A percentile compares a stretch with the other conserved stretches of the same genome.
Evolutionary conservation across 2,888 invertebrate genomes (phyloP).

Genomic region (Trichacis sp.): DNA sequence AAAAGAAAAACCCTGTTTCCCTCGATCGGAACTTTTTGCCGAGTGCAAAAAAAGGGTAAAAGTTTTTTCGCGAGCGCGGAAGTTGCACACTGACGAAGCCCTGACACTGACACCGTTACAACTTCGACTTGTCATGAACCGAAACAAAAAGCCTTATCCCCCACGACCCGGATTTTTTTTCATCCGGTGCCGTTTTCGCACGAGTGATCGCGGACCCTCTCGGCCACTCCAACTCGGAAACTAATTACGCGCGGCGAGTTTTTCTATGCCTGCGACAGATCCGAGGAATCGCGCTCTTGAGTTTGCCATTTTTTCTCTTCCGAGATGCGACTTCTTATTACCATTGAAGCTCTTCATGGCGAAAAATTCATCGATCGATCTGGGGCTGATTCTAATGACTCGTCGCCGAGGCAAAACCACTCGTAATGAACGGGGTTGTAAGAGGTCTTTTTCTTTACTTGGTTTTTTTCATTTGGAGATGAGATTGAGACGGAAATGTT

Average conservation of each 20-base stretch:
- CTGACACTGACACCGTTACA: slow-evolving; percentile 37
- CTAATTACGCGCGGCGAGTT: slow-evolving; percentile 61
- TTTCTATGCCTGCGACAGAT: slow-evolving; percentile 47
- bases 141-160: slow-evolving; percentile 53
- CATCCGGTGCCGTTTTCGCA: slow-evolving; percentile 38
- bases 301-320: slow-evolving; percentile 43
- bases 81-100: slow-evolving; percentile 35
- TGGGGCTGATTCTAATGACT: slow-evolving; percentile 14
- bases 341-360: background rate
- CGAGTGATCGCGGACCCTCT: slow-evolving; percentile 37
- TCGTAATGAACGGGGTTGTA: background rate
- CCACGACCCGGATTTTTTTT: slow-evolving; percentile 53
- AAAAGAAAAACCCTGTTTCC: background rate
- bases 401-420: background rate
- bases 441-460: background rate
- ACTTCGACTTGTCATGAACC: slow-evolving; percentile 50
- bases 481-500: too few species aligned
- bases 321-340: slow-evolving; percentile 20
- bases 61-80: slow-evolving; percentile 18
- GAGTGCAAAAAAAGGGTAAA: slow-evolving; percentile 6
- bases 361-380: slow-evolving; percentile 16
- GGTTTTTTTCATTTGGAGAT: too few species aligned
- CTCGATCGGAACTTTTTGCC: background rate
- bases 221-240: slow-evolving; percentile 60
- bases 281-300: slow-evolving; percentile 23